Evolutionary conservation across 2,113 vertebrate species (phyloP).

Genomic region (Mandrillus leucophaeus): DNA sequence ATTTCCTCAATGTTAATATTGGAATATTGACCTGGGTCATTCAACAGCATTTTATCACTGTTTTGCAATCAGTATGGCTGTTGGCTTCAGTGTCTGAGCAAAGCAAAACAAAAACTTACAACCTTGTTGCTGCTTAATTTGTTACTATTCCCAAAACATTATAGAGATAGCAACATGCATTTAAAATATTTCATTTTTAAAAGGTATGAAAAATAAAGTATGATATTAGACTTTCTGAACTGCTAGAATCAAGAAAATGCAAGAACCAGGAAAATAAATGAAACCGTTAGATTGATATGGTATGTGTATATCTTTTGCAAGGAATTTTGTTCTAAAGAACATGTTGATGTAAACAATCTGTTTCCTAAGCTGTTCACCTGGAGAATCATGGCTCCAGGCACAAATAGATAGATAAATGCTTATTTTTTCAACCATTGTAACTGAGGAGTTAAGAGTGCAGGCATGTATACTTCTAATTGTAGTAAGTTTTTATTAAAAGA

Average conservation of each 20-base stretch:
- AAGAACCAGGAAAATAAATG: neutral
- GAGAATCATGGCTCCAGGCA: conserved; percentile 45
- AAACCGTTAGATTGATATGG: neutral
- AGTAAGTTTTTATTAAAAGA: neutral
- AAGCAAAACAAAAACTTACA: neutral
- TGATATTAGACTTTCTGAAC: neutral
- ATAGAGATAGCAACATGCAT: neutral
- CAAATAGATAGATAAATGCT: neutral
- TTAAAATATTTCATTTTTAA: conserved; percentile 48
- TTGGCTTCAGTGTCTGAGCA: neutral
- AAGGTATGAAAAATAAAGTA: conserved; percentile 41
- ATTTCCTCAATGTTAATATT: neutral
- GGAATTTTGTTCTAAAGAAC: conserved; percentile 52
- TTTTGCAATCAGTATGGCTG: neutral
- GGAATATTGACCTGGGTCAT: neutral
- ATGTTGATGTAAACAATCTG: conserved; percentile 59
- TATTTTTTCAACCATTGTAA: conserved; percentile 31
- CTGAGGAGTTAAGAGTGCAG: neutral
- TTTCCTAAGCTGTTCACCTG: conserved; percentile 51
- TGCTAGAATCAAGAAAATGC: neutral
- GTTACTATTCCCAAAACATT: neutral
- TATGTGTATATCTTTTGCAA: neutral
- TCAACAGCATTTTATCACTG: neutral
- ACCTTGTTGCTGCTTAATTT: neutral
- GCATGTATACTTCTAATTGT: neutral